Base-by-base conservation (phyloP, 2,797 vertebrate species). In the Siniperca undulata region DNA sequence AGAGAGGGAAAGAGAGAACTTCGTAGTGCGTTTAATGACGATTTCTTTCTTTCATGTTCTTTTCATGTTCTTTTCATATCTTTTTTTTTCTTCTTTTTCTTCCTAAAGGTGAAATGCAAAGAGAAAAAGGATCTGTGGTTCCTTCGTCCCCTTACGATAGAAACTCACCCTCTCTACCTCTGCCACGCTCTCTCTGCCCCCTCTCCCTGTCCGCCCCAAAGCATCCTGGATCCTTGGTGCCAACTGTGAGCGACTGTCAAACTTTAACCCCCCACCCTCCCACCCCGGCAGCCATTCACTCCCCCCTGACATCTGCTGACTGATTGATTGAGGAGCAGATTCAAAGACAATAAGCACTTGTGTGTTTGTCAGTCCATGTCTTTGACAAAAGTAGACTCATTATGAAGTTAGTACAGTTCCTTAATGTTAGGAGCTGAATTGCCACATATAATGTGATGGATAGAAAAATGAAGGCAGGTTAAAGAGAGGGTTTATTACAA, bases 171-270 rank as follows among this genome's bases (percentile, higher is more conserved):
- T 90, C 88, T 92, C 81, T 91, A 70, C 77, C 86, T 88, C 89
- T 90, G 84, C 71, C 90, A 87, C 67, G 52, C 86, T 88, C 76
- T 87, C 92, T 90, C 83, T 93, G 85, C 81, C 93, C 89, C 89
- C 92, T 88, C 82, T 85, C 83, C 84, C 87, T 64, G 53, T 82
- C 88, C 73, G 44, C 89, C 94, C 92, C 88, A 88, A 93, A 91
- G 91, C 91, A 92, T 93, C 92, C 91, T 89, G 93, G 91, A 89
- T 93, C 91, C 85, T 85, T 66, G 74, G 78, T 95, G 95, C 95
- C 96, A 96, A 96, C 95, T 96, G 96, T 94, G 93, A 91, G 89
- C 81, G 91, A 94, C 95, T 93, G 95, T 96, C 95, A 96, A 89
- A 91, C 85, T 81, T 82, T 69, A 71, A 85, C 85, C 89, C 91